These are phyloP conservation scores for Apoderus coryli DNA, from an alignment of 2,888 invertebrate genomes.

Conservation along the genomic window DNA sequence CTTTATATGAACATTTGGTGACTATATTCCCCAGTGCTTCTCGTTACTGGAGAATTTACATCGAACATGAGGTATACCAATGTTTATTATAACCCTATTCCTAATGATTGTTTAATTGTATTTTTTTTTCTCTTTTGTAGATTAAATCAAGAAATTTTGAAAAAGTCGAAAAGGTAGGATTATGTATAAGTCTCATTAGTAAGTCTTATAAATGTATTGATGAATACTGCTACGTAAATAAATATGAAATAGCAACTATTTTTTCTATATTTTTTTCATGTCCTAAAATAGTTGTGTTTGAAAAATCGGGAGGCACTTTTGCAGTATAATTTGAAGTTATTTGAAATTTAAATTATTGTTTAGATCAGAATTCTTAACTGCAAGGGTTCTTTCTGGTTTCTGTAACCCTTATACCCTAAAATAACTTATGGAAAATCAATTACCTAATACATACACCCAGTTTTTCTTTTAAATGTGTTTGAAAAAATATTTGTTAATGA, in stretches of 20 bases:
- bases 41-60: conserved; percentile 97
- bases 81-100: no score
- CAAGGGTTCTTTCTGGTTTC: conserved; percentile 24
- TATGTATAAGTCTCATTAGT: no score
- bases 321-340: no score
- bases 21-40: conserved; percentile 91
- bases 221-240: no score
- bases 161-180: conserved; percentile 88
- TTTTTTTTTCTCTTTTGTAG: conserved; percentile 43
- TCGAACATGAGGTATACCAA: conserved; percentile 95
- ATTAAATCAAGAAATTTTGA: conserved; percentile 97
- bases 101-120: conserved; percentile 5
- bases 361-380: no score
- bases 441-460: no score
- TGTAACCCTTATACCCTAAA: conserved; percentile 4
- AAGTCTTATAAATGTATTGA: no score
- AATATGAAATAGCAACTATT: no score
- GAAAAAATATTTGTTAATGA: conserved; percentile 26
- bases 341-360: no score
- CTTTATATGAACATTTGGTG: conserved; percentile 89
- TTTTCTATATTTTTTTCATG: no score
- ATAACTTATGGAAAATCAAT: conserved; percentile 9
- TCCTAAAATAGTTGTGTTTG: no score
- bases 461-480: no score
- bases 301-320: conserved; percentile 29